phyloP scores from a whole-genome alignment of 2,113 vertebrate genomes.

The Callaeas wilsoni region DNA sequence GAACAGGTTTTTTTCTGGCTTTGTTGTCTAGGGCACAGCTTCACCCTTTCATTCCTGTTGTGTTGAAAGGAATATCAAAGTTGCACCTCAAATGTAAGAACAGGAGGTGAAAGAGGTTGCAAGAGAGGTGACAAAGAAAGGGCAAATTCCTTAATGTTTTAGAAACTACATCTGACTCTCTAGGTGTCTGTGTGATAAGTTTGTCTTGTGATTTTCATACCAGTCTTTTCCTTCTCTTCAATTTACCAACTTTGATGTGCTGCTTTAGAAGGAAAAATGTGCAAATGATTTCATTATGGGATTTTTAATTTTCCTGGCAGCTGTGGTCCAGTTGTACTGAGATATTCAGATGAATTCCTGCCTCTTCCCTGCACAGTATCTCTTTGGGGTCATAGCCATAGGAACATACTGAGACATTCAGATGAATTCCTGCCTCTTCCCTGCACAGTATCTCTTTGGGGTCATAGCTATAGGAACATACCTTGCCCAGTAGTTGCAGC shows the following conservation, averaged over 20 bases:
- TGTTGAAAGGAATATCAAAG: not conserved
- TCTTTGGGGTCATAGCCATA: not conserved
- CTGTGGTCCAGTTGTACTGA: not conserved
- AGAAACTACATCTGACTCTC: not conserved
- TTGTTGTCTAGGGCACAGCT: not conserved
- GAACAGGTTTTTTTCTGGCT: not conserved
- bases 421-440: not conserved
- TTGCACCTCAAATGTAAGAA: not conserved
- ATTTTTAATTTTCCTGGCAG: not conserved
- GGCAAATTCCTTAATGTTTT: conserved; percentile 8
- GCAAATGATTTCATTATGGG: not conserved
- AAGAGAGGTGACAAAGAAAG: not conserved
- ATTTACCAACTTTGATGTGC: not conserved
- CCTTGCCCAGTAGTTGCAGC: not conserved
- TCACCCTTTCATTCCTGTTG: not conserved
- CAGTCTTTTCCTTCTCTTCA: not conserved
- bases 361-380: not conserved
- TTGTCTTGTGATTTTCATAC: not conserved
- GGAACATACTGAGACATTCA: not conserved
- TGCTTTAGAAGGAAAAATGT: not conserved
- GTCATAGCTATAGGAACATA: not conserved
- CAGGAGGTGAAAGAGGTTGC: not conserved
- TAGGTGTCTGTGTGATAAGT: not conserved
- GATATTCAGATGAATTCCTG: not conserved
- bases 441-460: not conserved